These are phyloP conservation scores for Sclerurus mexicanus DNA, from an alignment of 2,113 vertebrate genomes.

Conservation along the genomic window DNA sequence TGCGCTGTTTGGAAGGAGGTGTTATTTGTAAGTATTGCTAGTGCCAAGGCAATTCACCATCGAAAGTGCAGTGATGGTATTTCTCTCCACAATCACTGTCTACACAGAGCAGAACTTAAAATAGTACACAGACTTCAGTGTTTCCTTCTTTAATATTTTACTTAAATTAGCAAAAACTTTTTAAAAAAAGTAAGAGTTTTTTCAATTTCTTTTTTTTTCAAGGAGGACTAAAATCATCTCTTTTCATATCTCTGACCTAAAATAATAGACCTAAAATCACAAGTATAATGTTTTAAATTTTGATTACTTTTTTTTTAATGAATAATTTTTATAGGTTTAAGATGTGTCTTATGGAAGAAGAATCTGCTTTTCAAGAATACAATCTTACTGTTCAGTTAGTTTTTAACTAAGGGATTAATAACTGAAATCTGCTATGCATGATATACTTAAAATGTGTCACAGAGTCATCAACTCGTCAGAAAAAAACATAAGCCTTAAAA, in stretches of 20 bases:
- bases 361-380: not conserved
- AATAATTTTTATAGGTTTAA: not conserved
- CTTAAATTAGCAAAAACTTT: not conserved
- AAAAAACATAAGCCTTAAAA: not conserved
- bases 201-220: not conserved
- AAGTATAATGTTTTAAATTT: not conserved
- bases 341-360: not conserved
- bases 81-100: not conserved
- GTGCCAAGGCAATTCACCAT: not conserved
- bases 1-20: rapidly evolving
- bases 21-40: not conserved
- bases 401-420: not conserved
- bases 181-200: not conserved
- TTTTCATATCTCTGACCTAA: not conserved
- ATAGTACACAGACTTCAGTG: not conserved
- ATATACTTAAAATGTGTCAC: not conserved
- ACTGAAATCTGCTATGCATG: not conserved
- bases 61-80: not conserved
- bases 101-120: not conserved
- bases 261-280: not conserved
- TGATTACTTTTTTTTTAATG: not conserved
- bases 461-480: not conserved
- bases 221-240: not conserved
- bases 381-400: not conserved
- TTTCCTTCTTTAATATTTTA: not conserved